Evolutionary conservation across 2,113 vertebrate species (phyloP), one percentile per base, ranked within the genome.

Genomic region (Phrynosoma platyrhinos): DNA sequence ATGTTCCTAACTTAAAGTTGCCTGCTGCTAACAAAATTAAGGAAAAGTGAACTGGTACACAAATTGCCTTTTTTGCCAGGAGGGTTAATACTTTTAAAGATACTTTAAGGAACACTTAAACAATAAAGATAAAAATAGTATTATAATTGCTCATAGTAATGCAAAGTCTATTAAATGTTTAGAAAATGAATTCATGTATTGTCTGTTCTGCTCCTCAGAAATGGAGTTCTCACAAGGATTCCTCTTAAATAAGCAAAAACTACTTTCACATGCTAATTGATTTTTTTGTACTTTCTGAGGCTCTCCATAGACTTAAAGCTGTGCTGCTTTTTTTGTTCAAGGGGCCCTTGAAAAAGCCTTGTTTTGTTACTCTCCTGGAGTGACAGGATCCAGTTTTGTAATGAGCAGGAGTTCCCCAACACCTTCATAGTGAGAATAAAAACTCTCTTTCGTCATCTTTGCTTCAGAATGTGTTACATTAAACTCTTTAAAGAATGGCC

Each of bases 381-480:
- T 87, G 92, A 92, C 90, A 79, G 79, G 86, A 91, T 92, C 88
- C 84, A 87, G 20, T 93, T 94, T 93, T 94, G 85, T 93, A 58
- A 0, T 1, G 47, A 85, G 79, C 74, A 90, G 89, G 89, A 77
- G 84, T 84, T 90, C 82, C 79, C 52, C 84, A 53, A 84, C 88
- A 88, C 88, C n/a, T 82, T 88, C n/a, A 82, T 1, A 90, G 79
- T 91, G 87, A 84, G 82, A 92, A 74, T 86, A 82, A 86, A 92
- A 93, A 82, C 2, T 40, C 82, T 84, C 89, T 94, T 68, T 92
- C 83, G 76, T 79, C 91, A 89, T 87, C 21, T 90, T 89, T 94
- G 86, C 83, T 88, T 94, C 89, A 92, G 90, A 81, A 91, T 89
- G 86, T 81, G 88, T 94, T 89, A 94, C 93, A 93, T 89, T 93